Evolutionary conservation across 2,113 vertebrate genomes (phyloP).

Genomic region (Gymnorhina tibicen): DNA sequence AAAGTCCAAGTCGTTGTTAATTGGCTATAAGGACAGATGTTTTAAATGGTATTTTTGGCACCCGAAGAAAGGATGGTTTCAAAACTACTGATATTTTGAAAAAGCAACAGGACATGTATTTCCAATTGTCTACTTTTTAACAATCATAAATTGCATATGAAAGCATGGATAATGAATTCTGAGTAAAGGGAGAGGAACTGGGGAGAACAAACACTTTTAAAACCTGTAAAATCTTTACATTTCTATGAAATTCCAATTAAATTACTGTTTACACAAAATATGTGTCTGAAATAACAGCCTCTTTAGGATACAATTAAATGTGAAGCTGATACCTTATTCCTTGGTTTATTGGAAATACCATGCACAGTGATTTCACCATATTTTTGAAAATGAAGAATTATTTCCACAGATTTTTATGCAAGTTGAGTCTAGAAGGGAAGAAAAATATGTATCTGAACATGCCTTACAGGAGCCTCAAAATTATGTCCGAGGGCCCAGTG

Average conservation of each 20-base stretch:
- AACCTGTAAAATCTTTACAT: not conserved
- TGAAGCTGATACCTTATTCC: not conserved
- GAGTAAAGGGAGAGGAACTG: not conserved
- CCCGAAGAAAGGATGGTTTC: not conserved
- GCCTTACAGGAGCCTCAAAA: not conserved
- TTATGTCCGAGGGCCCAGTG: not conserved
- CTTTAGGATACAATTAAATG: not conserved
- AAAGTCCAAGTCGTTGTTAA: not conserved
- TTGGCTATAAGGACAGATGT: not conserved
- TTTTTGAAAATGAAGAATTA: not conserved
- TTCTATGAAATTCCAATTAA: not conserved
- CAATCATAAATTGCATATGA: not conserved
- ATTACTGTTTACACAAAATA: not conserved
- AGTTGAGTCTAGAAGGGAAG: not conserved
- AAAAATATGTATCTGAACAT: accelerated
- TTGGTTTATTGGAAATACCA: not conserved
- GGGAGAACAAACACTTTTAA: not conserved
- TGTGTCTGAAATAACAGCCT: not conserved
- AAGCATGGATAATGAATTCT: not conserved
- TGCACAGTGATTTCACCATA: not conserved
- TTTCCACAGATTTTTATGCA: not conserved
- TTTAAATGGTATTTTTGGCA: not conserved
- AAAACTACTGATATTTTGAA: not conserved
- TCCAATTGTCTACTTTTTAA: not conserved
- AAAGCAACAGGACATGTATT: not conserved